Percentiles rank a stretch among this genome's conserved stretches.
Evolutionary conservation across 2,797 vertebrate genomes (phyloP).

Genomic region (Malurus splendens): DNA sequence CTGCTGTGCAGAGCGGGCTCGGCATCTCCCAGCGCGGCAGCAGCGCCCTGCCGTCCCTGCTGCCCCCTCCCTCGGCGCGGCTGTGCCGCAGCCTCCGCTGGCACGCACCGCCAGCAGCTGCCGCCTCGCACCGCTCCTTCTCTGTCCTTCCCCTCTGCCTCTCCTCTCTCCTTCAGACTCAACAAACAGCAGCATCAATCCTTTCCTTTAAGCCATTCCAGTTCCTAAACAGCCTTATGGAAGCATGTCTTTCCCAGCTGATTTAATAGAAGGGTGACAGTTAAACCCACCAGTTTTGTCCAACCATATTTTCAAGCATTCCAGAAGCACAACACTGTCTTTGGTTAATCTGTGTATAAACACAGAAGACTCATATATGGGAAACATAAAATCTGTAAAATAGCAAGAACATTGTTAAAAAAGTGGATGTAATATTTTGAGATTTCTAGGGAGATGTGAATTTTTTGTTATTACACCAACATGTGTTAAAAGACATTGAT

Average conservation of each 20-base stretch:
- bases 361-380: background rate
- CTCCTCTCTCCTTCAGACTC: background rate
- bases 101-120: background rate
- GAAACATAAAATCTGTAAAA: background rate
- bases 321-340: background rate
- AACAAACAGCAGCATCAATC: fast-evolving
- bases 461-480: background rate
- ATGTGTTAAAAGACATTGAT: background rate
- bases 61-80: background rate
- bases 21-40: background rate
- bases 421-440: background rate
- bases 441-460: background rate
- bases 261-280: background rate
- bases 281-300: background rate
- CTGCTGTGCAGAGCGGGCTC: background rate
- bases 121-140: background rate
- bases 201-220: background rate
- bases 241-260: background rate
- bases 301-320: background rate
- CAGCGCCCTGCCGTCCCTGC: background rate
- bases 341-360: background rate
- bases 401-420: background rate
- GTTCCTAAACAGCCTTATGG: background rate
- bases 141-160: background rate
- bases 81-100: background rate